phyloP scores from a whole-genome alignment of 2,797 vertebrate genomes.

The Falco peregrinus region DNA sequence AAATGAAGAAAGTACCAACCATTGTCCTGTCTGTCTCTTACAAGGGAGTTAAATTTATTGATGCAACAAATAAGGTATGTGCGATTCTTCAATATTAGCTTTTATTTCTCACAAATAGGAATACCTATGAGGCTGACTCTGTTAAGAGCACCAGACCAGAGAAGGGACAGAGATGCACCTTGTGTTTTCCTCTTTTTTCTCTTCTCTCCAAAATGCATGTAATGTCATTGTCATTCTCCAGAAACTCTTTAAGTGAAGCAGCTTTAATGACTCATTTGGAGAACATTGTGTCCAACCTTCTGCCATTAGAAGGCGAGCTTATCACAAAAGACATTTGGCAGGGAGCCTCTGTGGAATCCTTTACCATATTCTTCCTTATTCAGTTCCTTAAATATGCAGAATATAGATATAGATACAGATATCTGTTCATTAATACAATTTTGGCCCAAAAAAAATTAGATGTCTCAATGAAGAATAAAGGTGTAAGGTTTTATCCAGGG shows the following conservation, averaged over 20 bases:
- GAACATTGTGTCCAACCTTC: background rate
- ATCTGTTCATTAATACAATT: background rate
- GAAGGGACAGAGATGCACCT: background rate
- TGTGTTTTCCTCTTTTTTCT: background rate
- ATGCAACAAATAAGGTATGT: slow-evolving; percentile 97
- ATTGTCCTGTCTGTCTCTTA: slow-evolving; percentile 98
- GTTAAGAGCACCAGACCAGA: background rate
- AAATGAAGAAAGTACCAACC: slow-evolving; percentile 99
- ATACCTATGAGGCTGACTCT: background rate
- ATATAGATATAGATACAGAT: background rate
- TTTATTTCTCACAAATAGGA: background rate
- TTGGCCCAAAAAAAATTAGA: background rate
- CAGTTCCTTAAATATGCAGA: background rate
- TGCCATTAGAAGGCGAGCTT: background rate
- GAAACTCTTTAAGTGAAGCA: background rate
- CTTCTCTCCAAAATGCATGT: background rate
- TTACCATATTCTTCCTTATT: background rate
- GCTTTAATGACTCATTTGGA: slow-evolving; percentile 7
- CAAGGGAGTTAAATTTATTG: slow-evolving; percentile 99
- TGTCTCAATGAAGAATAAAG: background rate
- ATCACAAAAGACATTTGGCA: background rate
- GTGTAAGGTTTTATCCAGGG: background rate
- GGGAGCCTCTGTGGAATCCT: background rate
- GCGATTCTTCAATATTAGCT: background rate
- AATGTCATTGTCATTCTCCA: background rate